phyloP scores from a whole-genome alignment of 2,888 invertebrate species.

The Meandrusa payeni region DNA sequence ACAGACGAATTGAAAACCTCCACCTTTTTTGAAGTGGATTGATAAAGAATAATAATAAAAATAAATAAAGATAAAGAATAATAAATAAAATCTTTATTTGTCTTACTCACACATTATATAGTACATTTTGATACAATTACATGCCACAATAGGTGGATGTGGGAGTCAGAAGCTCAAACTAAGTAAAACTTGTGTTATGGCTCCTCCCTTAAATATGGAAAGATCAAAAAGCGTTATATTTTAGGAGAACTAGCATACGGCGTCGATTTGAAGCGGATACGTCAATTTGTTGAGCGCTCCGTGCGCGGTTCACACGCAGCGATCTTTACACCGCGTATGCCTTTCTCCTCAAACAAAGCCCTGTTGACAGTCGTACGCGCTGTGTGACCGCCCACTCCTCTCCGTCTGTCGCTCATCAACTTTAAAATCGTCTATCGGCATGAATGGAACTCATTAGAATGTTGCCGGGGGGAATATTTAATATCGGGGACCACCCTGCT shows the following conservation, averaged over 20 bases:
- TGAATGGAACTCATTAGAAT: constrained; percentile 23
- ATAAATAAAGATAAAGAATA: no score
- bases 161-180: no score
- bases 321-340: constrained; percentile 39
- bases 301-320: constrained; percentile 56
- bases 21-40: no score
- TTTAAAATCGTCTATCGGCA: constrained; percentile 2
- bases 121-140: no score
- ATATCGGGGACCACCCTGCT: constrained; percentile 21
- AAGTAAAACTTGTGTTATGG: no score
- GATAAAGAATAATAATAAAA: no score
- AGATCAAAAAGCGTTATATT: no score
- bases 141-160: no score
- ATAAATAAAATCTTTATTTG: no score
- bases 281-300: constrained; percentile 51
- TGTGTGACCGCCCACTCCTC: constrained; percentile 1
- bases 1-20: no score
- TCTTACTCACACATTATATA: no score
- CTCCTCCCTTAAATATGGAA: no score
- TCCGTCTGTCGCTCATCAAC: constrained; percentile 5
- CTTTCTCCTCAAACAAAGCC: constrained; percentile 49
- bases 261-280: constrained; percentile 61
- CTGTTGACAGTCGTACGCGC: constrained; percentile 46
- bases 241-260: constrained; percentile 12
- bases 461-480: constrained; percentile 16